Base-by-base conservation (phyloP, 2,888 invertebrate species). In the Aelia acuminata region DNA sequence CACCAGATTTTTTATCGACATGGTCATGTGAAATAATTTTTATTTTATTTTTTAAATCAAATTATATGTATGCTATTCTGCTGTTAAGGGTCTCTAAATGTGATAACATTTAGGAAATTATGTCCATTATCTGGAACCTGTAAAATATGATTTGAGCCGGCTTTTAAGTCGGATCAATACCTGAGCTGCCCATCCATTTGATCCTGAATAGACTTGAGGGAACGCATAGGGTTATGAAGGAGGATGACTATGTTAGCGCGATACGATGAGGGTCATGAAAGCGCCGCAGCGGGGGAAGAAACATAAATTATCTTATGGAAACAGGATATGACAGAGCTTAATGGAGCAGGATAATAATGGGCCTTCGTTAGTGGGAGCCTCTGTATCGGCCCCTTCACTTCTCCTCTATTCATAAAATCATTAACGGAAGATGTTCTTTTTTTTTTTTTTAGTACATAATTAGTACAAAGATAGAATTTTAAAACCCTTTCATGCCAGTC, bases 281-380 rank as follows among this genome's bases (percentile, higher is more conserved):
- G 63, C 63, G 7, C 5, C 63, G 5, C 63, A 35, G 26, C 8
- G 63, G 31, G 22, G 53, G 26, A 70, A 70, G 63, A 70, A 70
- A 70, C 63, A 70, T 70, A 70, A 70, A 70, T 70, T 70, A 70
- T 70, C 63, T 70, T 35, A 35, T 70, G 63, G 63, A 70, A 70
- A 70, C 63, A 70, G 63, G 63, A 70, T 70, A 70, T 70, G 63
- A 70, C 63, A 70, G 63, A 70, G 63, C 63, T 70, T 70, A 70
- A 70, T 70, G 63, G 63, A 70, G 63, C 63, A 70, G 31, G 63
- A 70, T 70, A 70, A 70, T 70, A 70, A 70, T 70, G 63, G 63
- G 31, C 35, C 63, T 70, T 70, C 63, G 63, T 70, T 70, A 70
- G 63, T 35, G 63, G 63, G 13, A 20, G 35, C 31, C 18, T n/a